Base-by-base conservation (phyloP, 2,113 vertebrate genomes). In the Oenanthe melanoleuca region DNA sequence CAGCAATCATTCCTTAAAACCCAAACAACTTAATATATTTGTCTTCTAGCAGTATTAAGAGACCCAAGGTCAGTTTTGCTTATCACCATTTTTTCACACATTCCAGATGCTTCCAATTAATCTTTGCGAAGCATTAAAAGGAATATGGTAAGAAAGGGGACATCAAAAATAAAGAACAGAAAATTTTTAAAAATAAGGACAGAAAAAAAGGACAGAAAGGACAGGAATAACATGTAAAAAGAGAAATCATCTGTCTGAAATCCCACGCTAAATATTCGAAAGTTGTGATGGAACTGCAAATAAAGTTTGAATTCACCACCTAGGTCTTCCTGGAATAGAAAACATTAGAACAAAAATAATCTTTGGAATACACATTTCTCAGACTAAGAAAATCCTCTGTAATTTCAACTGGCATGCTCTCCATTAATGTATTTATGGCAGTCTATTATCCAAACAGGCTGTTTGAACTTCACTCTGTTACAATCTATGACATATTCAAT, bases 391-490 rank as follows among this genome's bases (percentile, higher is more conserved):
- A 96, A 86, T 78, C 28, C 63, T 84, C 70, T 59, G 45, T 86
- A 90, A 87, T 89, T 92, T 93, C 86, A 91, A 60, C 31, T 92
- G 85, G 77, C 72, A 64, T 85, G 66, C 42, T 88, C 93, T 88
- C 55, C n/a, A 26, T 21, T 89, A 77, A 83, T 85, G 47, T 91
- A 95, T 96, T 96, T 96, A 90, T 94, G 82, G 73, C 50, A 95
- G 84, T 91, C 89, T 93, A 86, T 96, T 96, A 96, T 82, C 78
- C 71, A 92, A 91, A 95, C 63, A 79, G 80, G 33, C 57, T 88
- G 70, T 91, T 95, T 93, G 93, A 91, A 96, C 91, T 95, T 95
- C 88, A 61, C 42, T 95, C 56, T 80, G 82, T 94, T 96, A 93
- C 69, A 83, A 66, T 86, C 65, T 88, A 89, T 70, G 89, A 97